Percentiles rank a stretch among this genome's conserved stretches.
These are phyloP conservation scores for Melanocharis versteri DNA, from an alignment of 2,113 vertebrate genomes.

Conservation along the genomic window DNA sequence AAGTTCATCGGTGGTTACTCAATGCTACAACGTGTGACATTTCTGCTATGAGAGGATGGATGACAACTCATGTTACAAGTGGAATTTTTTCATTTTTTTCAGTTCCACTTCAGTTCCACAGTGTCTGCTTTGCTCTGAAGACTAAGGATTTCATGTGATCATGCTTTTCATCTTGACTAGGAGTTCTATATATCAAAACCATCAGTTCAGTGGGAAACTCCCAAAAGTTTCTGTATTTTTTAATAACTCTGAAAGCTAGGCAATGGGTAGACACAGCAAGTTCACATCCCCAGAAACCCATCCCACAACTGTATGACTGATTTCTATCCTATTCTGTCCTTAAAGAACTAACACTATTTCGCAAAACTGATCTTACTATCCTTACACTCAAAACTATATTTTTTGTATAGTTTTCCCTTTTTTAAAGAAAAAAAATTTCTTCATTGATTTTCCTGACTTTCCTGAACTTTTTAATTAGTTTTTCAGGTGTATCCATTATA, in stretches of 20 bases:
- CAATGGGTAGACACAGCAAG: neutral
- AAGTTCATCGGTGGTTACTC: neutral
- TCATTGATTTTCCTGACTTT: neutral
- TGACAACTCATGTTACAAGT: neutral
- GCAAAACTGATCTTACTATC: neutral
- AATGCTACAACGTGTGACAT: neutral
- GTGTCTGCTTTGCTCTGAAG: neutral
- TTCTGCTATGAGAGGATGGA: neutral
- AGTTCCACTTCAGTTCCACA: neutral
- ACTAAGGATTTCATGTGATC: neutral
- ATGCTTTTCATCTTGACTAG: neutral
- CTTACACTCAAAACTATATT: neutral
- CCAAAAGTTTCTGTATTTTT: neutral
- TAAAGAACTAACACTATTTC: neutral
- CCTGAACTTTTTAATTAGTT: neutral
- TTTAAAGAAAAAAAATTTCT: neutral
- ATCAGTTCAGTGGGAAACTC: neutral
- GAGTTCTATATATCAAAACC: neutral
- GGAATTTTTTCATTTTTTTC: slow-evolving; percentile 30
- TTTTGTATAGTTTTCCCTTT: neutral
- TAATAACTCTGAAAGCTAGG: neutral
- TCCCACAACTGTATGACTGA: neutral
- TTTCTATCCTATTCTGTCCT: neutral
- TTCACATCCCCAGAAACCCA: neutral
- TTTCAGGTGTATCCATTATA: neutral